Evolutionary conservation across 2,113 vertebrate genomes (phyloP).

Genomic region (Serinus canaria): DNA sequence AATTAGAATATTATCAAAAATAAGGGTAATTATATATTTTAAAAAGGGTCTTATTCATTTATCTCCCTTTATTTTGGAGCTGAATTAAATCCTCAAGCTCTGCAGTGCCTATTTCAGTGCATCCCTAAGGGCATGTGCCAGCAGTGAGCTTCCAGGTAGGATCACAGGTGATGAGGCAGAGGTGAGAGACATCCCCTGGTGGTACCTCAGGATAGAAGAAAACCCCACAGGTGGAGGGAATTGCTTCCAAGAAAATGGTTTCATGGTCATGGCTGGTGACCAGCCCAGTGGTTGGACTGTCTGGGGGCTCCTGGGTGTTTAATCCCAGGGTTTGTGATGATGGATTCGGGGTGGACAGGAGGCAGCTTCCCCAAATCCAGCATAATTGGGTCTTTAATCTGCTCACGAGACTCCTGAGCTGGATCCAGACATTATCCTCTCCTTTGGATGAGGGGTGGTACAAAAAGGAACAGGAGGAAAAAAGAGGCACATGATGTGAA

Average conservation of each 20-base stretch:
- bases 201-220: not conserved
- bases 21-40: not conserved
- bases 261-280: rapidly evolving
- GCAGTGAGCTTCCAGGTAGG: not conserved
- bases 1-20: not conserved
- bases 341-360: not conserved
- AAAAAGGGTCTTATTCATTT: not conserved
- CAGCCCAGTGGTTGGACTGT: not conserved
- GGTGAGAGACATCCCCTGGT: not conserved
- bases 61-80: not conserved
- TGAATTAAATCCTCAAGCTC: not conserved
- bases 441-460: not conserved
- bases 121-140: not conserved
- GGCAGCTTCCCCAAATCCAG: not conserved
- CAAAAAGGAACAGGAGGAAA: not conserved
- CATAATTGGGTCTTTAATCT: constrained; percentile 1
- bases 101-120: not conserved
- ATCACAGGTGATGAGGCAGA: rapidly evolving
- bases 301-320: not conserved
- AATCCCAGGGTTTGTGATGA: not conserved
- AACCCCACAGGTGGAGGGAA: not conserved
- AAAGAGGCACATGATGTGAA: constrained; percentile 6
- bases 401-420: not conserved
- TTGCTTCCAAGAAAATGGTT: not conserved
- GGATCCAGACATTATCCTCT: not conserved